Percentiles rank a stretch among this genome's conserved stretches.
phyloP scores from a whole-genome alignment of 2,797 vertebrate species.

The Malurus leucopterus region DNA sequence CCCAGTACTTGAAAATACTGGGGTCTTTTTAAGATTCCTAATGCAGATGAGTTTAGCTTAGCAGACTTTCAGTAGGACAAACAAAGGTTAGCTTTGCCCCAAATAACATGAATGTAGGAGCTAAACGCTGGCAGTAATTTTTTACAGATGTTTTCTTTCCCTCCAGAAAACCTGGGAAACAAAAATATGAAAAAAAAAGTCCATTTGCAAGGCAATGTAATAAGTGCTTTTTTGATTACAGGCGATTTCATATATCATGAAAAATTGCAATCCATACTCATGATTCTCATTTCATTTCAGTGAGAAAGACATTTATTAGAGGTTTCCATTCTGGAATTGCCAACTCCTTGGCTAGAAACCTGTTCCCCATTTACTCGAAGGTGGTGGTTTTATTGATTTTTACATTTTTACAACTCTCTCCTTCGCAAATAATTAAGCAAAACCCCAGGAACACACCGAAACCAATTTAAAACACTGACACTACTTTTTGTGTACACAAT shows the following conservation, averaged over 20 bases:
- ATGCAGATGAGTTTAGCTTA: neutral
- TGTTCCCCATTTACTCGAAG: neutral
- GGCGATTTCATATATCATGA: neutral
- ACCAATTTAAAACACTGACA: neutral
- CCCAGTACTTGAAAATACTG: neutral
- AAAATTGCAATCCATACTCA: neutral
- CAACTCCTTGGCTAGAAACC: neutral
- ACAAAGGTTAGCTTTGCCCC: neutral
- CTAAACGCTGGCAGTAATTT: neutral
- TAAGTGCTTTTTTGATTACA: neutral
- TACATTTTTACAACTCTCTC: neutral
- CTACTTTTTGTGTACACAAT: fast-evolving
- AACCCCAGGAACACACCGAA: neutral
- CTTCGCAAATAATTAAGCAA: neutral
- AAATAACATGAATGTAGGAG: neutral
- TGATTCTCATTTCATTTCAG: neutral
- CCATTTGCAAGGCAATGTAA: neutral
- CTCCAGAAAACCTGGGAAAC: neutral
- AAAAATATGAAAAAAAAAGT: neutral
- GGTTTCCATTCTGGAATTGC: neutral
- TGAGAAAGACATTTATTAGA: neutral
- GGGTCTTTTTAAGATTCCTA: neutral
- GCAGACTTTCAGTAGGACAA: neutral
- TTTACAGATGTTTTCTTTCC: neutral
- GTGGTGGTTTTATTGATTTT: neutral